phyloP scores from a whole-genome alignment of 2,888 invertebrate species.

The Chrysotoxum bicinctum region DNA sequence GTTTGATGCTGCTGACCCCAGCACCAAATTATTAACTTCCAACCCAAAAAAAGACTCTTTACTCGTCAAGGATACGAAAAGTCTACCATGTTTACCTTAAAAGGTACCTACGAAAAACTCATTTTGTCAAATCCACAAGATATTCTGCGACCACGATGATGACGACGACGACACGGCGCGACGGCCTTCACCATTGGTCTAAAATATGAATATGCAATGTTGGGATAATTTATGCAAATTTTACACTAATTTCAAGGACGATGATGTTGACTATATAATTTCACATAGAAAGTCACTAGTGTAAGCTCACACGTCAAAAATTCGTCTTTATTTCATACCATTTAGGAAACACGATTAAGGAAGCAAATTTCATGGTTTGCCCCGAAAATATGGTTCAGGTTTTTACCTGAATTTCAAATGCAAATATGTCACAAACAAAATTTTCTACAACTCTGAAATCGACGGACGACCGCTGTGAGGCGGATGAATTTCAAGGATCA shows the following conservation, averaged over 20 bases:
- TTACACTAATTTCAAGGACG: slow-evolving; percentile 79
- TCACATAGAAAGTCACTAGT: slow-evolving; percentile 39
- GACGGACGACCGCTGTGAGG: not conserved
- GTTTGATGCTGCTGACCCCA: slow-evolving; percentile 76
- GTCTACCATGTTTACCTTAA: slow-evolving; percentile 8
- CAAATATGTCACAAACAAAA: slow-evolving; percentile 38
- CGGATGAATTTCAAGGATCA: slow-evolving; percentile 15
- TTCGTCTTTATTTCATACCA: slow-evolving; percentile 9
- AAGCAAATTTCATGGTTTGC: slow-evolving; percentile 56
- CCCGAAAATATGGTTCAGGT: slow-evolving; percentile 2
- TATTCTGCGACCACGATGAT: slow-evolving; percentile 1
- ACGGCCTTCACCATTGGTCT: slow-evolving; percentile 28
- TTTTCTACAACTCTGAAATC: slow-evolving; percentile 8
- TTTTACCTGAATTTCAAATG: slow-evolving; percentile 32
- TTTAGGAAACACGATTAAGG: slow-evolving; percentile 48
- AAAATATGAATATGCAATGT: slow-evolving; percentile 81
- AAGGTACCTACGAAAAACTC: not conserved
- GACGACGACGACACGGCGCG: not conserved
- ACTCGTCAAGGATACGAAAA: slow-evolving; percentile 65
- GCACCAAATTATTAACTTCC: slow-evolving; percentile 78
- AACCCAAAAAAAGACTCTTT: slow-evolving; percentile 36
- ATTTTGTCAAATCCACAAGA: slow-evolving; percentile 18
- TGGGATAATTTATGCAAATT: slow-evolving; percentile 82
- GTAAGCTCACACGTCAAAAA: slow-evolving; percentile 39
- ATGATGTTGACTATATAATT: slow-evolving; percentile 25